These are phyloP conservation scores for Oryzias melastigma DNA, from an alignment of 2,113 vertebrate species.

Conservation along the genomic window DNA sequence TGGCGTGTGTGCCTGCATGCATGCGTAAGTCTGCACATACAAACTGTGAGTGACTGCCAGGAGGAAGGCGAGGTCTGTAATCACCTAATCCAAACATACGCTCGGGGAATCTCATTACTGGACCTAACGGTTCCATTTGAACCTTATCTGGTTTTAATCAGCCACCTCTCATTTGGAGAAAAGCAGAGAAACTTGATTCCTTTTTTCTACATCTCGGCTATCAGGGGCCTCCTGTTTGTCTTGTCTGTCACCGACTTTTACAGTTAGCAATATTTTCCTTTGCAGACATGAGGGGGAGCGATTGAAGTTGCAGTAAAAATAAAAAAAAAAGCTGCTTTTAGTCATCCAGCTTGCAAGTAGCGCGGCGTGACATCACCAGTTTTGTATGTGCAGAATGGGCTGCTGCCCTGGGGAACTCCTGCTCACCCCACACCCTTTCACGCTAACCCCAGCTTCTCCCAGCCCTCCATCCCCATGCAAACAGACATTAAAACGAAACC, in stretches of 20 bases:
- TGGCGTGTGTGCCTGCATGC: slow-evolving; percentile 15
- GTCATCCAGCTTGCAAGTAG: slow-evolving; percentile 57
- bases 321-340: slow-evolving; percentile 52
- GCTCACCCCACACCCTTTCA: slow-evolving; percentile 64
- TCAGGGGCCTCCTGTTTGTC: slow-evolving; percentile 68
- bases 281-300: slow-evolving; percentile 28
- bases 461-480: slow-evolving; percentile 67
- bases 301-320: slow-evolving; percentile 30
- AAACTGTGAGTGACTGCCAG: slow-evolving; percentile 44
- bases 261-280: slow-evolving; percentile 48
- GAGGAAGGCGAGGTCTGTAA: slow-evolving; percentile 76
- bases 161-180: slow-evolving; percentile 59
- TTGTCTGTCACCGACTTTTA: slow-evolving; percentile 63
- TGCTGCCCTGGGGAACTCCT: slow-evolving; percentile 67
- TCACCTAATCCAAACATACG: slow-evolving; percentile 82
- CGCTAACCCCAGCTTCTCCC: slow-evolving; percentile 49
- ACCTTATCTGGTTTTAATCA: slow-evolving; percentile 82
- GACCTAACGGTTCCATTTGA: slow-evolving; percentile 76
- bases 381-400: slow-evolving; percentile 64
- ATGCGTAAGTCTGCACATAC: slow-evolving; percentile 11
- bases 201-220: slow-evolving; percentile 69
- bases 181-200: slow-evolving; percentile 72
- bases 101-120: slow-evolving; percentile 79
- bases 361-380: slow-evolving; percentile 66
- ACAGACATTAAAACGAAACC: slow-evolving; percentile 83